Evolutionary conservation across 2,797 vertebrate species (phyloP), one percentile per base, ranked within the genome.

Genomic region (Amblyopsis hoosieri): DNA sequence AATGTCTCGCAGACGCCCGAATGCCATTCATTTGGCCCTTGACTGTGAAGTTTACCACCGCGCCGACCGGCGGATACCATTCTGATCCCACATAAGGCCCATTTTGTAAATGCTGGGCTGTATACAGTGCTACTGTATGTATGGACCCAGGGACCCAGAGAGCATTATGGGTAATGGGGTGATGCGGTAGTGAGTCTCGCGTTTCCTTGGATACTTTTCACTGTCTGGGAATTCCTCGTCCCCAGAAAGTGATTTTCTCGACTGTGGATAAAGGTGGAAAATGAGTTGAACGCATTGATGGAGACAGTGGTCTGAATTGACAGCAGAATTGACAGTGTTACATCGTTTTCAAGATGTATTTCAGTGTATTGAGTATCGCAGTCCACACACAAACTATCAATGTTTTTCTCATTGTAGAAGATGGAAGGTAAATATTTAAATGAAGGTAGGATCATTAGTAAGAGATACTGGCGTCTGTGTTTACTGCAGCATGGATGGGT

Each of bases 1-100:
- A 84, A 85, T 81, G 85, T 84, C 84, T 89, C 65, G 17, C 81
- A 85, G 89, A 64, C 75, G 78, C 31, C 58, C 14, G 54, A 75
- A 58, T 19, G 29, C 11, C 66, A 12, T 76, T 74, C 74, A 83
- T 23, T 23, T 23, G 23, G 23, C 23, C 23, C 23, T 23, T 23
- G 23, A 23, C 23, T 23, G 23, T 23, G 23, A 23, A 78, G 81
- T 85, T 86, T 83, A 83, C 84, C 81, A 29, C 56, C 12, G 47
- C 45, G 6, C 68, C 63, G 64, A 80, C 72, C 60, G 67, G 72
- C 60, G 67, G 72, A 75, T 69, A 60, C 45, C 8, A 37, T 17
- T 59, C 6, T 13, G 12, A 61, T 33, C 55, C 23, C 59, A 64
- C 65, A 42, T 72, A 37, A 51, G 48, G 54, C 59, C 23, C 0